phyloP scores from a whole-genome alignment of 2,797 vertebrate genomes.

The Hydrophis major region DNA sequence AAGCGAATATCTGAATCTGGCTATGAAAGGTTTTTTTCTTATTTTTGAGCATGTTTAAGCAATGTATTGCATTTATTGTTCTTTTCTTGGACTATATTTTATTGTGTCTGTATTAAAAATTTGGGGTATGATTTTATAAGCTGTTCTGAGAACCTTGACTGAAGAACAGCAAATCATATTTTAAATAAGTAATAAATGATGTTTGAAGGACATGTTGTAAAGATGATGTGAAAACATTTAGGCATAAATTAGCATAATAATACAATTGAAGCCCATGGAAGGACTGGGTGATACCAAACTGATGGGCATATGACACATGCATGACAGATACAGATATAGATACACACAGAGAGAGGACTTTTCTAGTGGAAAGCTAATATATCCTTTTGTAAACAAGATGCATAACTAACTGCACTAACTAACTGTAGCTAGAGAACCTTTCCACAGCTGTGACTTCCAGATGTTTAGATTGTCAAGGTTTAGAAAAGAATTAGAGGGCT shows the following conservation, averaged over 20 bases:
- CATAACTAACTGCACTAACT: neutral
- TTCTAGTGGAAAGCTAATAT: neutral
- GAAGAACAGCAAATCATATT: neutral
- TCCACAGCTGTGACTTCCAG: neutral
- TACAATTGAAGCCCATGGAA: neutral
- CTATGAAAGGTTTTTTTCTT: neutral
- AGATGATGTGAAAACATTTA: neutral
- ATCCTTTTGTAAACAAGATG: neutral
- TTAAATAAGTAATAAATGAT: neutral
- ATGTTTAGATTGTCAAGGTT: neutral
- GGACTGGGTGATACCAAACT: neutral
- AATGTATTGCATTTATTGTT: neutral
- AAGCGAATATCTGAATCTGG: neutral
- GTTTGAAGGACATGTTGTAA: neutral
- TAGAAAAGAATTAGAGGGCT: neutral
- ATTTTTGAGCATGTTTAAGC: slow-evolving; percentile 33
- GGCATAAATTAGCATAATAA: neutral
- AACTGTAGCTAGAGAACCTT: neutral
- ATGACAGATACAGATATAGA: neutral
- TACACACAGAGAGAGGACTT: neutral
- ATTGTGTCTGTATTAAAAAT: neutral
- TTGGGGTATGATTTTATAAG: neutral
- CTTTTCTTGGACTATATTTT: neutral
- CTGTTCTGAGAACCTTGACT: neutral
- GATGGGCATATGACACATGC: neutral